A percentile compares a stretch with the other conserved stretches of the same genome.
Conservation (phyloP, 2,113 vertebrate genomes). For the Xenotilapia caudafasciata region DNA sequence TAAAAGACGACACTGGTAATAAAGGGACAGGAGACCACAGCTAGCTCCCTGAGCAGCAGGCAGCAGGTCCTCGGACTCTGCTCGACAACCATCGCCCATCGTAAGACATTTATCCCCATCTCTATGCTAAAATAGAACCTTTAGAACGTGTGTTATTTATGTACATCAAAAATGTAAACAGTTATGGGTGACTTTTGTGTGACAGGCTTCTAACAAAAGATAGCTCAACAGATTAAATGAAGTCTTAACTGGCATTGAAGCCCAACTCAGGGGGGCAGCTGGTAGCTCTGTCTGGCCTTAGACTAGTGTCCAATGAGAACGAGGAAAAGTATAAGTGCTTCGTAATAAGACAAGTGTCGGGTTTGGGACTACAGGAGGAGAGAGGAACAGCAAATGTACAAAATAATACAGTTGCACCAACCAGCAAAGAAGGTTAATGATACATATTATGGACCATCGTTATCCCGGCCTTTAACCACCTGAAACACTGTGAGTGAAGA, state of each 20-base stretch:
- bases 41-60: conserved; percentile 70
- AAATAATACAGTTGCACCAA: conserved; percentile 64
- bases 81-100: conserved; percentile 35
- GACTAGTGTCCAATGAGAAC: conserved; percentile 51
- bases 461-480: conserved; percentile 2
- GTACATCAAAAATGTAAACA: conserved; percentile 33
- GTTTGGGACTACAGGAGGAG: conserved; percentile 32
- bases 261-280: conserved; percentile 62
- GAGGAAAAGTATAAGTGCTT: conserved; percentile 59
- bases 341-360: conserved; percentile 41
- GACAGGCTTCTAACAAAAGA: conserved; percentile 6
- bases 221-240: conserved; percentile 1
- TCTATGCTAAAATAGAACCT: conserved; percentile 5
- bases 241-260: conserved; percentile 51
- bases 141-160: conserved; percentile 13
- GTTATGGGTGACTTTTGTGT: conserved; percentile 10
- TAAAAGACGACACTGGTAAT: conserved; percentile 54
- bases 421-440: conserved; percentile 51
- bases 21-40: conserved; percentile 66
- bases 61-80: conserved; percentile 40
- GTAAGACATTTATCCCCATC: conserved; percentile 46
- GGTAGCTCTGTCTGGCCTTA: conserved; percentile 54
- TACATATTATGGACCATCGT: conserved; percentile 27
- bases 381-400: conserved; percentile 65
- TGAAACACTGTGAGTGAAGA: conserved; percentile 39